Conservation (phyloP, 2,888 invertebrate genomes). For the Dermolepida albohirtum region DNA sequence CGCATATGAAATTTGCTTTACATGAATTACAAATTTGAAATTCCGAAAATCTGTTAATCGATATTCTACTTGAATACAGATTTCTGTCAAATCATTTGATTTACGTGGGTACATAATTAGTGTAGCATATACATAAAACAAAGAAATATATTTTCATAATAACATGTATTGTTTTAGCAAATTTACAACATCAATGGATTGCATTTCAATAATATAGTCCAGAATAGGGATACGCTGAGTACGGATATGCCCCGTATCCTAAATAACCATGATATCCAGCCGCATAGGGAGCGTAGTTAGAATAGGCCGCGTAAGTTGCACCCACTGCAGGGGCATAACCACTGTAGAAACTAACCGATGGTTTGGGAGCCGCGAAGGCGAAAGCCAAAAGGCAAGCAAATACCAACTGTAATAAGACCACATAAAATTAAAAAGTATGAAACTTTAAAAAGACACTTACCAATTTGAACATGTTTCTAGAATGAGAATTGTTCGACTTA, state of each 20-base stretch:
- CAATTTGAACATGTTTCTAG: constrained; percentile 27
- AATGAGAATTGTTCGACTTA: constrained; percentile 28
- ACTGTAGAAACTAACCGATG: constrained; percentile 18
- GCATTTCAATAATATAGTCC: constrained; percentile 3
- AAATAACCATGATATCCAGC: constrained; percentile 24
- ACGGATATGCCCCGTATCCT: constrained; percentile 10
- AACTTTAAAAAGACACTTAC: constrained; percentile 5
- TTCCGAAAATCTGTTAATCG: too few relatives aligned
- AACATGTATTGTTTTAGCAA: too few relatives aligned
- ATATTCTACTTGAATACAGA: too few relatives aligned
- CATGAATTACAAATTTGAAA: too few relatives aligned
- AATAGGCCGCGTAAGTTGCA: constrained; percentile 31
- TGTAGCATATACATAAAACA: too few relatives aligned
- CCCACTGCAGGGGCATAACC: background rate
- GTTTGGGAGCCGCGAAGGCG: constrained; percentile 60
- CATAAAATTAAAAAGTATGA: background rate
- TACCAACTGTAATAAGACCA: constrained; percentile 62
- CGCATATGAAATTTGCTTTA: too few relatives aligned
- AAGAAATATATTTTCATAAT: too few relatives aligned
- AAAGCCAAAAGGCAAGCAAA: constrained; percentile 66
- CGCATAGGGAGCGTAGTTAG: constrained; percentile 31
- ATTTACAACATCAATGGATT: background rate
- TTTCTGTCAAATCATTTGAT: too few relatives aligned
- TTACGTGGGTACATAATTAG: too few relatives aligned
- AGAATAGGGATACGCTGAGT: constrained; percentile 29